Base-by-base conservation (phyloP, 2,797 vertebrate species). In the Leptatherina wallacei region DNA sequence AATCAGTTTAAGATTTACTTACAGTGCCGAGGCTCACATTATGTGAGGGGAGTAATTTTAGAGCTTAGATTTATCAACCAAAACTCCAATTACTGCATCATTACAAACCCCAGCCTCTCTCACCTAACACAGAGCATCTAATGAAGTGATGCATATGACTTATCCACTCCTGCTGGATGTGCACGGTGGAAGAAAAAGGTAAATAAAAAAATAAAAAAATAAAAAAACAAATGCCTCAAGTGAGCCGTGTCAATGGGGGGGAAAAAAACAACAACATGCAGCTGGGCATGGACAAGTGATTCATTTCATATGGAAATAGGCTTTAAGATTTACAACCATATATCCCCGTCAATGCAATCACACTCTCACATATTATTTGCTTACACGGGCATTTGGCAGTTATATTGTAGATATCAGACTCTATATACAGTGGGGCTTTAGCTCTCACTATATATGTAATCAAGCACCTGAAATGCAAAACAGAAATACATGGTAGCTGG, bases 1-100 rank as follows among this genome's bases (percentile, higher is more conserved):
- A 98, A 98, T 98, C 97, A 98, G 96, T 97, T 97, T 96, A 96
- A 97, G 97, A 96, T 97, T 97, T 97, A 97, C 96, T 97, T 97
- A 97, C 97, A 97, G 95, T 96, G 96, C 96, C 94, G 96, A 97
- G 96, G 94, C 95, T 96, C 95, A 95, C 96, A 96, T 97, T 96
- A 96, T 97, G 96, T 96, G 97, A 96, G 95, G 95, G 96, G 96
- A 97, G 97, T 98, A 96, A 97, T 97, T 97, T 96, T 91, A 91
- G 95, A 97, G 96, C 96, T 97, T 96, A 96, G 97, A 98, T 97
- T 97, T 97, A 97, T 98, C 97, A 97, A 97, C 95, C 97, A 91
- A 97, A 97, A 98, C 96, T 97, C 96, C 97, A 97, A 97, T 98
- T 97, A 94, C 91, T 87, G 90, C 90, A 96, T 97, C 97, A 97